Conservation (phyloP, 37 sponge, comb jelly and placozoan genomes). For the Cladorhizidae sp. region DNA sequence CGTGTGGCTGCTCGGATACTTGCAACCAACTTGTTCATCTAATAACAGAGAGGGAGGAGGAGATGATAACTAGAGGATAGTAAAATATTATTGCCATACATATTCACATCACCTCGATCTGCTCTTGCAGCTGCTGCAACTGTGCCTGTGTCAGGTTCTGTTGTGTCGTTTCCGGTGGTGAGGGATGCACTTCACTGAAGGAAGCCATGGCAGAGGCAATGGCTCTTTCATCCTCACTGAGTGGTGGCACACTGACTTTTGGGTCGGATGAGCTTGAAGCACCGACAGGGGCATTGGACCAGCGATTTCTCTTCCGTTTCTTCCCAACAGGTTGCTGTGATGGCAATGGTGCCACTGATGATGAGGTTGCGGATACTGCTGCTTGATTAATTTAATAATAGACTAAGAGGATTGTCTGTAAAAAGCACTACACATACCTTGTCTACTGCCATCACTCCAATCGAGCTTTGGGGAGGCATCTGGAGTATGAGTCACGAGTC, state of each 20-base stretch:
- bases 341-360: neutral
- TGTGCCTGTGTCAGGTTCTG: constrained; percentile 52
- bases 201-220: constrained; percentile 46
- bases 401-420: too few relatives aligned
- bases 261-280: neutral
- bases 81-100: too few relatives aligned
- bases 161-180: neutral
- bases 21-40: constrained; percentile 66
- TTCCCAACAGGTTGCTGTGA: neutral
- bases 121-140: constrained; percentile 65
- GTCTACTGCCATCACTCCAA: neutral
- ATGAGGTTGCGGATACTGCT: neutral
- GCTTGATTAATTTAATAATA: constrained; percentile 12
- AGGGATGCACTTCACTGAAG: constrained; percentile 28
- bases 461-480: neutral
- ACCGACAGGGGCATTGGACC: constrained; percentile 28
- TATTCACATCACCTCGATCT: constrained; percentile 51
- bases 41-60: neutral
- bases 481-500: neutral
- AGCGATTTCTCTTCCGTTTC: constrained; percentile 45
- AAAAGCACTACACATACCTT: neutral
- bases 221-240: constrained; percentile 15
- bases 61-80: neutral
- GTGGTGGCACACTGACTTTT: neutral
- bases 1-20: constrained; percentile 30